Conservation (phyloP, 2,113 vertebrate genomes). For the Pelodiscus sinensis region DNA sequence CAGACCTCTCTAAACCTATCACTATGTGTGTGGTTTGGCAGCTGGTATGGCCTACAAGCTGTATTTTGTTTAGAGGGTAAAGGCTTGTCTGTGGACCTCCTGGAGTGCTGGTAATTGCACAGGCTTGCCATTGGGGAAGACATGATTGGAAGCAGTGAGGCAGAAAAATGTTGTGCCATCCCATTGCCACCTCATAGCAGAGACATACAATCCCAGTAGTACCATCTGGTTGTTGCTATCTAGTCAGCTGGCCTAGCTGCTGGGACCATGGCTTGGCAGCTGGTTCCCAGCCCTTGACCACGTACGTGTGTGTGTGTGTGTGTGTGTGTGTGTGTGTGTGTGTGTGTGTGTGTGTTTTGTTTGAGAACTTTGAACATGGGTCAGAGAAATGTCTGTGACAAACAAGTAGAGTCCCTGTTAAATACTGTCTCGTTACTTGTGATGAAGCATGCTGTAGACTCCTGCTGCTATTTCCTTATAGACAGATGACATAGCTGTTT, state of each 20-base stretch:
- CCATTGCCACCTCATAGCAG: conserved; percentile 92
- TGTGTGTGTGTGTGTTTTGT: too few species aligned
- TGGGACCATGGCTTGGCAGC: conserved; percentile 88
- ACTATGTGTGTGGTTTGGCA: conserved; percentile 95
- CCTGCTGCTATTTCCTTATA: conserved; percentile 83
- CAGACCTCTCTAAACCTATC: conserved; percentile 82
- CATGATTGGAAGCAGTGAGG: conserved; percentile 95
- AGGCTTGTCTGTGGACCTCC: conserved; percentile 93
- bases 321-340: conserved; percentile 33
- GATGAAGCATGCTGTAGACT: conserved; percentile 69
- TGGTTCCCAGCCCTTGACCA: conserved; percentile 90
- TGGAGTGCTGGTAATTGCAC: conserved; percentile 96
- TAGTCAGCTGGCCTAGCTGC: conserved; percentile 92
- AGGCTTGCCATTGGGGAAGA: conserved; percentile 90
- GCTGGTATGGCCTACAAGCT: conserved; percentile 94
- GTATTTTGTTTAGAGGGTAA: conserved; percentile 97
- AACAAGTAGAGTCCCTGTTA: conserved; percentile 79
- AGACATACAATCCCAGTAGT: conserved; percentile 90
- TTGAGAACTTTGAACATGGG: conserved; percentile 83
- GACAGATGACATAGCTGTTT: conserved; percentile 81
- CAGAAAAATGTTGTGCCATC: conserved; percentile 98
- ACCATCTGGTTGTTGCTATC: conserved; percentile 94
- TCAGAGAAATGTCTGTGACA: conserved; percentile 80
- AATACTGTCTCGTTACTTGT: conserved; percentile 85
- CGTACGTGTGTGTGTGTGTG: conserved; percentile 58